Conservation (phyloP, 2,797 vertebrate species). For the Fistularia commersonii region DNA sequence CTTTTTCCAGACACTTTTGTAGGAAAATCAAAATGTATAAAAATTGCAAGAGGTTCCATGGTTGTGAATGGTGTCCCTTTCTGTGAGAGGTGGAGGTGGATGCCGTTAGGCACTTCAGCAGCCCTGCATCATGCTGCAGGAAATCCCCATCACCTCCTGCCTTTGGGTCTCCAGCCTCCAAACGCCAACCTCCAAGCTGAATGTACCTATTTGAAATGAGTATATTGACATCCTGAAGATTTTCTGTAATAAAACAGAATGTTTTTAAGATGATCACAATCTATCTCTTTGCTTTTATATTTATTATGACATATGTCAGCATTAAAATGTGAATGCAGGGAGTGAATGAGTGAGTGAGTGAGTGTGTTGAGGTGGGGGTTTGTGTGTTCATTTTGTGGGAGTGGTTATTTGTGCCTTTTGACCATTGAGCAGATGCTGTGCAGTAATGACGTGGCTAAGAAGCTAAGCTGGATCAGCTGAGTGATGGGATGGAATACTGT, state of each 20-base stretch:
- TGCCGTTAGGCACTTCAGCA: constrained; percentile 46
- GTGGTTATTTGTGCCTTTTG: not conserved
- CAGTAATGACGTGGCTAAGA: constrained; percentile 55
- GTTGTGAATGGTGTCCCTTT: constrained; percentile 45
- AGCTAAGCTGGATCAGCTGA: constrained; percentile 72
- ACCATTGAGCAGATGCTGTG: constrained; percentile 57
- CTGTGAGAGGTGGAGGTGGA: constrained; percentile 32
- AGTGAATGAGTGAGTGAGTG: not conserved
- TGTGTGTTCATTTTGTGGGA: constrained; percentile 11
- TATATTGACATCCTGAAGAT: constrained; percentile 68
- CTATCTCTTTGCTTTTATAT: constrained; percentile 29
- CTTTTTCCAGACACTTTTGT: constrained; percentile 74
- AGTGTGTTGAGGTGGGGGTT: not conserved
- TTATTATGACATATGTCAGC: constrained; percentile 15
- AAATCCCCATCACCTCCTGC: constrained; percentile 42
- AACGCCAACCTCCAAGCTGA: constrained; percentile 72
- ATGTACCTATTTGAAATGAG: constrained; percentile 79
- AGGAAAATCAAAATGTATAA: constrained; percentile 61
- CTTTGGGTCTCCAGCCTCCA: constrained; percentile 61
- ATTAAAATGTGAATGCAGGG: too few relatives aligned
- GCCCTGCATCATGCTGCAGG: constrained; percentile 32
- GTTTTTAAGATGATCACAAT: constrained; percentile 62
- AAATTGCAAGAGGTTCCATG: constrained; percentile 54
- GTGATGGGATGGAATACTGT: constrained; percentile 30
- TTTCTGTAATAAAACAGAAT: constrained; percentile 78